Conservation (phyloP, 1,140 invertebrate species). For the Bradynema listronoti region DNA sequence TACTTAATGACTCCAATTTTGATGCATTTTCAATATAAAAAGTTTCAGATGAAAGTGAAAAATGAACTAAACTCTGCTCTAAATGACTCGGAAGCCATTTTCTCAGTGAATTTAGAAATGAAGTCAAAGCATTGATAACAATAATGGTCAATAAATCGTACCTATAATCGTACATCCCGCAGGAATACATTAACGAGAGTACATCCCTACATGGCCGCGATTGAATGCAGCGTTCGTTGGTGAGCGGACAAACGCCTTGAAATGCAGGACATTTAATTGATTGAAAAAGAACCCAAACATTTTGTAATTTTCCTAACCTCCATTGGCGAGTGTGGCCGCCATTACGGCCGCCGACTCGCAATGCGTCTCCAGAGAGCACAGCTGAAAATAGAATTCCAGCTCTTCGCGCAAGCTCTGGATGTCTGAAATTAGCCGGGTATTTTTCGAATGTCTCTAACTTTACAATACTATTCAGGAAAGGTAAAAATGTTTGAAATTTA, state of each 20-base stretch:
- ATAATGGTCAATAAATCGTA: background rate
- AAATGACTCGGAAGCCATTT: too few species aligned
- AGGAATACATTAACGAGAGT: constrained; percentile 62
- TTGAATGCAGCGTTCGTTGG: constrained; percentile 40
- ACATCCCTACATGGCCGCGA: constrained; percentile 78
- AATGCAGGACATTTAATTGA: background rate
- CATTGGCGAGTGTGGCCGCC: constrained; percentile 87
- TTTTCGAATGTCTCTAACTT: too few species aligned
- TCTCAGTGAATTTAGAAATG: background rate
- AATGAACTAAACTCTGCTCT: too few species aligned
- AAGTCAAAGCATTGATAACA: background rate
- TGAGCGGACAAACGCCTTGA: constrained; percentile 59
- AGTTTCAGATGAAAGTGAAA: too few species aligned
- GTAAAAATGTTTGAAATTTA: too few species aligned
- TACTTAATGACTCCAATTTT: too few species aligned
- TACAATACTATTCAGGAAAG: too few species aligned
- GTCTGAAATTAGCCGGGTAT: too few species aligned
- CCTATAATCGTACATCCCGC: constrained; percentile 65
- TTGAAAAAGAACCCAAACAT: background rate
- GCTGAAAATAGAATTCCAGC: constrained; percentile 85
- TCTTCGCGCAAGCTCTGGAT: too few species aligned
- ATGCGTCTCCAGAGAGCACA: constrained; percentile 86
- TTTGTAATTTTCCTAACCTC: constrained; percentile 63
- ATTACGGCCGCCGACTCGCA: constrained; percentile 84
- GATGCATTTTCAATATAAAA: too few species aligned